Evolutionary conservation across 1,140 invertebrate species (phyloP), one percentile per base, ranked within the genome.

Genomic region (Drosophila prosaltans): DNA sequence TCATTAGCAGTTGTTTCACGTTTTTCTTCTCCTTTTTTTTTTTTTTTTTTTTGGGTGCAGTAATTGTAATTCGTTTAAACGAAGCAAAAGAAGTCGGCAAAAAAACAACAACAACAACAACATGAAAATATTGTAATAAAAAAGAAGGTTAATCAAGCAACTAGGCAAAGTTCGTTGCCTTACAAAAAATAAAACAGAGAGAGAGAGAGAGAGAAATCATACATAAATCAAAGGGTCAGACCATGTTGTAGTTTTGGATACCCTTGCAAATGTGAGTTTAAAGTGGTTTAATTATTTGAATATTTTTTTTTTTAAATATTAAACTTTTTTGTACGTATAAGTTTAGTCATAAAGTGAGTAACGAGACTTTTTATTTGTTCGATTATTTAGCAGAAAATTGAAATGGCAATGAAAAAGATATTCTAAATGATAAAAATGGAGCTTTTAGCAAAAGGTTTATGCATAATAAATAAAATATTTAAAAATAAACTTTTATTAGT

Each of bases 101-200:
- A 36, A 36, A 5, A 6, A 6, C 2, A 36, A 30, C 28, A 65
- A 62, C 48, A 63, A 72, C 60, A 65, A 64, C 32, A 66, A 70
- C 62, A 36, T 41, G 61, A 57, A 72, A 69, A 80, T 68, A 84
- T 82, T 83, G 75, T 82, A 79, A 69, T 74, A 72, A 77, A 70
- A 80, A 81, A 85, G 81, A 84, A 85, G 81, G 81, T 84, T 84
- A 84, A 81, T 81, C 78, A 80, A 84, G 81, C 74, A 65, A 84
- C 81, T 81, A 77, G 66, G 61, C 72, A 75, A 51, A 67, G 77
- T 70, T 74, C 51, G 73, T 60, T 65, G 40, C 32, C 45, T 39
- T 59, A 28, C 3, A 39, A 59, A 16, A 58, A 36, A 11, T 30
- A 55, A 11, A 41, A 41, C 10, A 41, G 16, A 16, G 16, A 16